Conservation (phyloP, 2,888 invertebrate genomes). For the Lithosia quadra region DNA sequence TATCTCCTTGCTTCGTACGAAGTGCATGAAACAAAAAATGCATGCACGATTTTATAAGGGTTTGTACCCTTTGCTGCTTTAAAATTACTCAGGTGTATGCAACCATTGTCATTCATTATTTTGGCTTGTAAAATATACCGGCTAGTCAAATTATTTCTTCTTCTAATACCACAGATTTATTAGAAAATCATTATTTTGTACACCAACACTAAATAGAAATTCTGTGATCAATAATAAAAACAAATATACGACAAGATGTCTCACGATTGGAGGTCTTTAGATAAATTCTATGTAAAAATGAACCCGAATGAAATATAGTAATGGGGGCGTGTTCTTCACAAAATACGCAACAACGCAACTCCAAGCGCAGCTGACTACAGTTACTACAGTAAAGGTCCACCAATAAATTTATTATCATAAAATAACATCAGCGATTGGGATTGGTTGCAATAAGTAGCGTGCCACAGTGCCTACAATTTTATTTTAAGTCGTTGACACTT, state of each 20-base stretch:
- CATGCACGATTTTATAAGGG: conserved; percentile 93
- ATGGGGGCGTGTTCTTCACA: conserved; percentile 56
- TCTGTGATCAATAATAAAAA: conserved; percentile 17
- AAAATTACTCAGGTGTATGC: conserved; percentile 93
- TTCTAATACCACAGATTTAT: conserved; percentile 40
- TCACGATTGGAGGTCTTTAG: conserved; percentile 15
- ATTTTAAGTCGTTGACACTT: not conserved
- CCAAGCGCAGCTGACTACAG: conserved; percentile 46
- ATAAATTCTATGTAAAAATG: conserved; percentile 31
- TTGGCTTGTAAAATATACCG: conserved; percentile 63
- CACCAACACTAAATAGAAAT: conserved; percentile 29
- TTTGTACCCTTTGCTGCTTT: conserved; percentile 92
- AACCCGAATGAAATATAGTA: conserved; percentile 44
- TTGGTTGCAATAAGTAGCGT: conserved; percentile 13
- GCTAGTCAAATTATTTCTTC: conserved; percentile 47
- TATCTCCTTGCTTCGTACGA: conserved; percentile 92
- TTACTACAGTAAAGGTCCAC: conserved; percentile 18
- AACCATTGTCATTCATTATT: conserved; percentile 91
- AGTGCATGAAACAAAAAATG: conserved; percentile 94
- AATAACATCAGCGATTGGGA: conserved; percentile 6
- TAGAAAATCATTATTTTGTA: conserved; percentile 50
- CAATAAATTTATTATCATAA: conserved; percentile 20
- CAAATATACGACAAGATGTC: conserved; percentile 15
- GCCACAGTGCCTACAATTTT: not conserved
- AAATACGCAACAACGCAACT: conserved; percentile 48